Conservation (phyloP, 2,888 invertebrate genomes). For the Epistrophe grossulariae region DNA sequence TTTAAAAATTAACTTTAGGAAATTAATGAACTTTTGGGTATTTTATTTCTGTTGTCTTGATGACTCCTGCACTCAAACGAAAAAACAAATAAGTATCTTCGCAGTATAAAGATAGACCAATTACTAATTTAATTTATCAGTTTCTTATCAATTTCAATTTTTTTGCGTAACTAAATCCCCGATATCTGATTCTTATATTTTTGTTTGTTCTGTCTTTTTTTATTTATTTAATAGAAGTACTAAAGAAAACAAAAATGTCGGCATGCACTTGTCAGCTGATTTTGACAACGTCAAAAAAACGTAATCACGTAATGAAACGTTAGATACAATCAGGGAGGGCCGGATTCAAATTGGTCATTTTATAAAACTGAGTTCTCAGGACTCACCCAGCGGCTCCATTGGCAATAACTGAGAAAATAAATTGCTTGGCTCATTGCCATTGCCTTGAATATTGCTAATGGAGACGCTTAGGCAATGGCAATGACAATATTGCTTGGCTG, state of each 20-base stretch:
- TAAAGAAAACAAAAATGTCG: background rate
- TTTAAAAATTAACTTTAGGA: background rate
- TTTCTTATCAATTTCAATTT: slow-evolving; percentile 3
- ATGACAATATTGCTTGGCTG: no score
- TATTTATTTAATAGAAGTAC: background rate
- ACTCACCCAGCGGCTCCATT: no score
- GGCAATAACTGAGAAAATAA: no score
- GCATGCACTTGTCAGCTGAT: slow-evolving; percentile 13
- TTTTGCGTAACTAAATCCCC: background rate
- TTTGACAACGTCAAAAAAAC: background rate
- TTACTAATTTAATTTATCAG: background rate
- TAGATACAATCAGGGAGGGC: no score
- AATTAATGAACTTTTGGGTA: background rate
- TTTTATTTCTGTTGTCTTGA: no score
- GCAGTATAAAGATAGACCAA: background rate
- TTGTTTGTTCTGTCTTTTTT: background rate
- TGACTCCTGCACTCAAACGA: no score
- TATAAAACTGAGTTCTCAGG: no score
- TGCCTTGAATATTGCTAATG: no score
- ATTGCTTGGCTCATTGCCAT: no score
- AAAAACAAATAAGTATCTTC: no score
- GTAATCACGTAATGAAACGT: background rate
- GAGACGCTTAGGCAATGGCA: no score
- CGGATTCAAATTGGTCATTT: no score
- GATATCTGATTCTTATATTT: background rate